Evolutionary conservation across 2,113 vertebrate genomes (phyloP), one percentile per base, ranked within the genome.

Genomic region (Acanthisitta chloris): DNA sequence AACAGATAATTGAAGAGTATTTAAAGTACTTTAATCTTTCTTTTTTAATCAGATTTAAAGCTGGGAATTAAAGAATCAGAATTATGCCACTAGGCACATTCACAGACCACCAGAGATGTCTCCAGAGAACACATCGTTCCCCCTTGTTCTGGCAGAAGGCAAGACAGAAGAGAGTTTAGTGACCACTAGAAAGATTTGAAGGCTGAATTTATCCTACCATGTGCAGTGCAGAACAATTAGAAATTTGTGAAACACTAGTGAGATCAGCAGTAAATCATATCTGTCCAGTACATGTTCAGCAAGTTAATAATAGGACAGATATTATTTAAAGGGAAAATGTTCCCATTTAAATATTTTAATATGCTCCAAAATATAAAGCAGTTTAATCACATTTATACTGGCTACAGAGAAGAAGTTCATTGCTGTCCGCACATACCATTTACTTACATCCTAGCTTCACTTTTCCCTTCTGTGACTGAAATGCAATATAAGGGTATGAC

Each of bases 11-110:
- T 0, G 81, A 94, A 91, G n/a, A 12, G 52, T 52, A 79, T 89
- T 91, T 94, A 59, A 91, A 84, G 51, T 52, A 86, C 57, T 83
- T 84, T 15, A 86, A 88, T 58, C 31, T 86, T 57, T 88, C 34
- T 76, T 87, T 87, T 95, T 86, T n/a, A 95, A 92, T 84, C 40
- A 92, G 52, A 91, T 91, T 69, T 91, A 86, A 86, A 92, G 77
- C 59, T 87, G 40, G 14, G 61, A 93, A 81, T 84, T 95, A 92
- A 80, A 82, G 58, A 94, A 55, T 29, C 24, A 33, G 57, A 92
- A 46, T 77, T 92, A 83, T 52, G 79, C 10, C 48, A 74, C 21
- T 57, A 67, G 57, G 24, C 45, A 92, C 19, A 92, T 74, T 83
- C 83, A 83, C 67, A 83, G 86, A 86, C 80, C 57, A 85, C 73